Conservation (phyloP, 53 echinoderm and acorn worm species). For the Henricia sp. region DNA sequence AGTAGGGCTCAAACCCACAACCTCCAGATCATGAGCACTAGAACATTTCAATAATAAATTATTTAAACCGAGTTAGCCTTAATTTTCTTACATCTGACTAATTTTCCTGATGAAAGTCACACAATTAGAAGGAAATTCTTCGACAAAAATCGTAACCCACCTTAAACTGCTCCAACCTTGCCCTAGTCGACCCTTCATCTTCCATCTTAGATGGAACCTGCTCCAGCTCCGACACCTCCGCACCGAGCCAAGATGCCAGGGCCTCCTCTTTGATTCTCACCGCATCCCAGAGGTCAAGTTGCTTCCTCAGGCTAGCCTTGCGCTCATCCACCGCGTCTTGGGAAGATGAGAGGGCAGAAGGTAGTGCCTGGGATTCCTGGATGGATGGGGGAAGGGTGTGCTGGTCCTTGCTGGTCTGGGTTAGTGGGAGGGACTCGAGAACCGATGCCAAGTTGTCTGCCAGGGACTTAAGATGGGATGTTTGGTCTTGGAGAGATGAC, state of each 20-base stretch:
- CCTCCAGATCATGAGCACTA: too few relatives aligned
- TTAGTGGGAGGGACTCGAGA: slow-evolving; percentile 37
- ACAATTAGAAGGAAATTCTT: too few relatives aligned
- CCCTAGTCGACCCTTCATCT: slow-evolving; percentile 62
- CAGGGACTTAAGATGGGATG: slow-evolving; percentile 32
- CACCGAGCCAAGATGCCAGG: slow-evolving; percentile 71
- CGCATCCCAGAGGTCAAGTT: slow-evolving; percentile 66
- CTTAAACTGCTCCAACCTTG: slow-evolving; percentile 79
- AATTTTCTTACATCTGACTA: too few relatives aligned
- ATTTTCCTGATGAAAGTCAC: too few relatives aligned
- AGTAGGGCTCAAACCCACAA: too few relatives aligned
- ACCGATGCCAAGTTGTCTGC: slow-evolving; percentile 45
- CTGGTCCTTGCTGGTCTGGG: neutral
- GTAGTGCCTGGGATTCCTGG: slow-evolving; percentile 27
- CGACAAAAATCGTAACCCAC: too few relatives aligned
- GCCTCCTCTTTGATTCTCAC: slow-evolving; percentile 65
- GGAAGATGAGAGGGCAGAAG: slow-evolving; percentile 21
- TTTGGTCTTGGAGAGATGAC: slow-evolving; percentile 52
- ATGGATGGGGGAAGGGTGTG: slow-evolving; percentile 37
- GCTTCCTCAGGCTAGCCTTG: slow-evolving; percentile 62
- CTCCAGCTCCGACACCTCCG: slow-evolving; percentile 63
- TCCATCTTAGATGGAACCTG: slow-evolving; percentile 64
- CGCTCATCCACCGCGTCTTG: slow-evolving; percentile 65
- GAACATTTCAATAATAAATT: too few relatives aligned
- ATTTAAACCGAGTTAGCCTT: too few relatives aligned